These are phyloP conservation scores for Mayetiola destructor DNA, from an alignment of 2,888 invertebrate species.

Conservation along the genomic window DNA sequence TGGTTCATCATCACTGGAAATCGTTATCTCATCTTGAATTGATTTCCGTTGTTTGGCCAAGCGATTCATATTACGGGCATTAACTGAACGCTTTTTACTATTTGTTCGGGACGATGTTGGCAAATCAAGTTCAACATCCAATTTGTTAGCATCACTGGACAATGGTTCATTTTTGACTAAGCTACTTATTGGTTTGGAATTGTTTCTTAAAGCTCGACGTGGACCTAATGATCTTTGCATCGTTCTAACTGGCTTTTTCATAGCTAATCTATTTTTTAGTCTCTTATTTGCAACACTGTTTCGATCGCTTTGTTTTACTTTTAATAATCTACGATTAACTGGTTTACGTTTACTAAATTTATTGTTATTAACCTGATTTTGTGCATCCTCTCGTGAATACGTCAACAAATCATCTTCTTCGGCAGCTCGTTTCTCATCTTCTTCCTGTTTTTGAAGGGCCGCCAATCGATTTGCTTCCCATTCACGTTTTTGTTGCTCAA, in stretches of 20 bases:
- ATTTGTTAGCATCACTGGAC: not conserved
- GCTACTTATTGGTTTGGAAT: not conserved
- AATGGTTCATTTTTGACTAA: not conserved
- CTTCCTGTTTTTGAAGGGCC: constrained; percentile 51
- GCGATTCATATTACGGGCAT: not conserved
- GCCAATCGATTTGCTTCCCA: constrained; percentile 76
- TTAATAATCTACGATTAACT: constrained; percentile 18
- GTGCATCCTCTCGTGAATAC: constrained; percentile 61
- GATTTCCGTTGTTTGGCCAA: constrained; percentile 13
- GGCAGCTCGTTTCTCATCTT: constrained; percentile 43
- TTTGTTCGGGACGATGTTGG: not conserved
- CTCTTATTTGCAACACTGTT: constrained; percentile 13
- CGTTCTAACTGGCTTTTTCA: not conserved
- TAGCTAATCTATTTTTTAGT: constrained; percentile 21
- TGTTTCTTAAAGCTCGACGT: not conserved
- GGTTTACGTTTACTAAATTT: constrained; percentile 15
- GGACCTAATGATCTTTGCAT: not conserved
- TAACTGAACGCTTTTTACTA: not conserved
- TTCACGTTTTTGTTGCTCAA: constrained; percentile 69
- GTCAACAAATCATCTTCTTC: constrained; percentile 50
- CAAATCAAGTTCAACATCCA: not conserved
- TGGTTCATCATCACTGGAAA: constrained; percentile 9
- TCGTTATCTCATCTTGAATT: not conserved
- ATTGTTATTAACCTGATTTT: constrained; percentile 62
- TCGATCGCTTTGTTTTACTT: constrained; percentile 21